phyloP scores from a whole-genome alignment of 1,140 invertebrate species.

The Eurosta solidaginis region DNA sequence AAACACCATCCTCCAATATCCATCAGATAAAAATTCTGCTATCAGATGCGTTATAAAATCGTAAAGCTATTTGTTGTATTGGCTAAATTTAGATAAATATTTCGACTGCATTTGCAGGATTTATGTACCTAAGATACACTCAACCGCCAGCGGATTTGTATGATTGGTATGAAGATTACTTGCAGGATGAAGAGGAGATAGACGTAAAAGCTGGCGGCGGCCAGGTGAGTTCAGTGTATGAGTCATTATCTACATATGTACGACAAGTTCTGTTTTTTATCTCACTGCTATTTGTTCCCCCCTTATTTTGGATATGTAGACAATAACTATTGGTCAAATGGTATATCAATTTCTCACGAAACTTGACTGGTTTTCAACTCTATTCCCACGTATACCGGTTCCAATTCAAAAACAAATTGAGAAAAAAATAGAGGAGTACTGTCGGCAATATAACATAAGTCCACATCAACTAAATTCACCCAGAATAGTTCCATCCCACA shows the following conservation, averaged over 20 bases:
- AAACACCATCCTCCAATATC: conserved; percentile 5
- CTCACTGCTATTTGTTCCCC: not conserved
- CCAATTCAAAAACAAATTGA: conserved; percentile 94
- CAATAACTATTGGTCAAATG: conserved; percentile 93
- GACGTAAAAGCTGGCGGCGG: conserved; percentile 98
- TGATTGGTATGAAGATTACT: conserved; percentile 95
- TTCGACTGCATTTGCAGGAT: conserved; percentile 58
- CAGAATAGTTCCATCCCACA: conserved; percentile 30
- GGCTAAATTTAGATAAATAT: not conserved
- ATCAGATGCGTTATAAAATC: not conserved
- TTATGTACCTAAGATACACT: conserved; percentile 85
- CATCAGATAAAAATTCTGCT: conserved; percentile 19
- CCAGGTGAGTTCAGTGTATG: conserved; percentile 65
- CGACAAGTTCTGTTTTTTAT: not conserved
- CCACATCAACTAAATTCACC: conserved; percentile 42
- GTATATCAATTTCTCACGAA: conserved; percentile 92
- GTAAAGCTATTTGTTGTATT: not conserved
- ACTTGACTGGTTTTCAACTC: conserved; percentile 96
- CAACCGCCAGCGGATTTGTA: conserved; percentile 94
- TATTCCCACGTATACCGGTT: conserved; percentile 99
- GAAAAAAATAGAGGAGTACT: conserved; percentile 68
- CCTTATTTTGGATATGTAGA: conserved; percentile 38
- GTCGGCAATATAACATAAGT: conserved; percentile 48
- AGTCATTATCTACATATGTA: conserved; percentile 37
- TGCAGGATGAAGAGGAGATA: conserved; percentile 95